These are phyloP conservation scores for Iguana delicatissima DNA, from an alignment of 2,797 vertebrate species.

Conservation along the genomic window DNA sequence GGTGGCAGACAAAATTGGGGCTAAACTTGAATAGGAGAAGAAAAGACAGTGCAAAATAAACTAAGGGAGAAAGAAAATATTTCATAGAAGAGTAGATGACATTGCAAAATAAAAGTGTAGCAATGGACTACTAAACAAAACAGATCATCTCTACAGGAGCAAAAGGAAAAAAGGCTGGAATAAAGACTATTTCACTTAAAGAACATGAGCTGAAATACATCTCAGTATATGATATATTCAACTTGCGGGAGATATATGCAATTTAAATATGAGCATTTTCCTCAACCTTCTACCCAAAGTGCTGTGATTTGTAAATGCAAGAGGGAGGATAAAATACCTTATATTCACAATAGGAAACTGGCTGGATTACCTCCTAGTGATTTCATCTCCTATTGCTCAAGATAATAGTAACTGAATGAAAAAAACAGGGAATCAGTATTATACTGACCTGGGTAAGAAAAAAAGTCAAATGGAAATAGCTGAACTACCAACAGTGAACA, in stretches of 20 bases:
- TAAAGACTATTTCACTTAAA: constrained; percentile 3
- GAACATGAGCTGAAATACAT: background rate
- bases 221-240: background rate
- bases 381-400: background rate
- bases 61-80: background rate
- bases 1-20: background rate
- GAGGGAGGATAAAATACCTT: background rate
- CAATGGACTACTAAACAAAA: constrained; percentile 1
- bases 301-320: constrained; percentile 1
- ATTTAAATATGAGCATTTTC: background rate
- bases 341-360: background rate
- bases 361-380: background rate
- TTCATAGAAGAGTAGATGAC: background rate
- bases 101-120: background rate
- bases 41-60: background rate
- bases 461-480: background rate
- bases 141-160: background rate
- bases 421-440: background rate
- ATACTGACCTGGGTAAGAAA: background rate
- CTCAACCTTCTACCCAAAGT: background rate
- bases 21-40: background rate
- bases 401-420: background rate
- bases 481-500: background rate
- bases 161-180: constrained; percentile 5
- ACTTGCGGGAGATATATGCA: background rate